Base-by-base conservation (phyloP, 2,888 invertebrate species). In the Slavum lentiscoides region DNA sequence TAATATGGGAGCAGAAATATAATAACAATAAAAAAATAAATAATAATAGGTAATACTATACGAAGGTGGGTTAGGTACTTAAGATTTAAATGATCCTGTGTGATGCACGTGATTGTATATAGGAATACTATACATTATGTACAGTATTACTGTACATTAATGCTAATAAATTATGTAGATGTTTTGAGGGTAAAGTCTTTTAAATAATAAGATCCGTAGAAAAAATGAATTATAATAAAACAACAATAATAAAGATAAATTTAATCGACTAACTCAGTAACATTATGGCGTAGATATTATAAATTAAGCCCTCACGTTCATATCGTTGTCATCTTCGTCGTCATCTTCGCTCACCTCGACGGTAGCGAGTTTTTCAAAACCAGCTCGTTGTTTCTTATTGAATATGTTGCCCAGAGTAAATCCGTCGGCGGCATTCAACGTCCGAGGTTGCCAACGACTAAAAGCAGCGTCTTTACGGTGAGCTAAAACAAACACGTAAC, bases 291-390 rank as follows among this genome's bases (percentile, higher is more conserved):
- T 49, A 49, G 1, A 49, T 64, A 39, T 43, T 19, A 11, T 13
- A 6, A 13, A 23, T 80, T 19, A 80, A 55, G 80, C 43, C 30
- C 23, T 80, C 64, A 66, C 80, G 11, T 72, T 80, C 23, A 80
- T 53, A 64, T 72, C 80, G 2, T 72, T 58, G 49, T 68, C 23
- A 2, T 61, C 68, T 1, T 76, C 80, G 21, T 80, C 77, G 9
- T 80, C 77, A 6, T 77, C 80, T 70, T 80, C 80, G 30, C 80
- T 80, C 15, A 64, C 80, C n/a, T 80, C 80, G 15, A 80, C 80
- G 5, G 70, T 80, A 2, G 80, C 80, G 0, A 80, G 72, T 80
- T 80, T 80, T 58, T 80, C 80, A n/a, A 80, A 80, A 30, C 80
- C 80, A 3, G 80, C 80, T 15, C 70, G 53, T 64, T 70, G 80